Percentiles rank a stretch among this genome's conserved stretches.
Evolutionary conservation across 2,113 vertebrate genomes (phyloP).

Genomic region (Dermatemys mawii): DNA sequence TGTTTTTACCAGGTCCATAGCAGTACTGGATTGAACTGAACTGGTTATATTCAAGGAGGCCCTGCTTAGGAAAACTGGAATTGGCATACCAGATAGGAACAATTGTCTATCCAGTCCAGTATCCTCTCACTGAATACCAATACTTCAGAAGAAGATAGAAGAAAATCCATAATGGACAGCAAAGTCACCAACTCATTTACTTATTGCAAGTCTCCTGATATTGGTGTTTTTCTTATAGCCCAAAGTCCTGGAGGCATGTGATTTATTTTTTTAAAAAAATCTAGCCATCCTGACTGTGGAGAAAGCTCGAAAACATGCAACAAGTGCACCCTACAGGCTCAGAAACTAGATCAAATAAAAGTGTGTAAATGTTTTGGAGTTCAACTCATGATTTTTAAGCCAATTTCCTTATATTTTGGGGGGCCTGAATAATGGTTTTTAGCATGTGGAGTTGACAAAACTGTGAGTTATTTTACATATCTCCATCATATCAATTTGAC

Average conservation of each 20-base stretch:
- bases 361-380: too few relatives aligned
- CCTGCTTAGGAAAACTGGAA: neutral
- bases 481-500: neutral
- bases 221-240: neutral
- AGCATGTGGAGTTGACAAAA: neutral
- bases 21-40: neutral
- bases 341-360: neutral
- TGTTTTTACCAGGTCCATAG: neutral
- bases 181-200: neutral
- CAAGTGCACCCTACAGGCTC: too few relatives aligned
- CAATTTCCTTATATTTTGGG: neutral
- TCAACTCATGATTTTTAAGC: neutral
- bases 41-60: neutral
- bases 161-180: neutral
- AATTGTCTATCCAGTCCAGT: neutral
- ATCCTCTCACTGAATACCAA: neutral
- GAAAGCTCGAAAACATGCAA: neutral
- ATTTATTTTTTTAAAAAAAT: neutral
- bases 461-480: neutral
- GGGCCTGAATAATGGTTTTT: neutral
- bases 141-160: neutral
- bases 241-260: neutral
- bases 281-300: neutral
- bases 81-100: neutral
- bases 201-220: neutral